phyloP scores from a whole-genome alignment of 2,888 invertebrate species.

The Chrysina gloriosa region DNA sequence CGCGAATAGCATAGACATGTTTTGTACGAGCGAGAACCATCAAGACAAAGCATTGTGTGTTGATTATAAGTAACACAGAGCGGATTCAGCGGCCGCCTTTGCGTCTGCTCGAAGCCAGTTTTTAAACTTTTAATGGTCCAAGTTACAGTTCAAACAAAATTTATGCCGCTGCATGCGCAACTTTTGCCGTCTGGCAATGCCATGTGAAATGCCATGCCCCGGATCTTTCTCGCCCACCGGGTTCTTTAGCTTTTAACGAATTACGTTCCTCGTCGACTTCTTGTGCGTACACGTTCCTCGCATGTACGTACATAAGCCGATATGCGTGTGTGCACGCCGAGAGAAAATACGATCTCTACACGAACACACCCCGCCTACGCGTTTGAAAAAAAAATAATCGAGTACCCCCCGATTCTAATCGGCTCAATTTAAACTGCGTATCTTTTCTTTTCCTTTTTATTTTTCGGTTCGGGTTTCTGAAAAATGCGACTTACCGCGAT shows the following conservation, averaged over 20 bases:
- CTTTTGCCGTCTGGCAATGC: conserved; percentile 63
- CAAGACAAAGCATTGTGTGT: conserved; percentile 56
- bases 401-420: no score
- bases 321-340: not conserved
- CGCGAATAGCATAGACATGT: conserved; percentile 51
- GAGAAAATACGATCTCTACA: conserved; percentile 17
- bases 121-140: conserved; percentile 64
- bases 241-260: conserved; percentile 20
- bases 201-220: conserved; percentile 54
- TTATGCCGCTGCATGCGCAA: conserved; percentile 57
- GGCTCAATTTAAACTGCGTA: no score
- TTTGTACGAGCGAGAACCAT: conserved; percentile 47
- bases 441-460: not conserved
- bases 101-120: conserved; percentile 62
- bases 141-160: conserved; percentile 59
- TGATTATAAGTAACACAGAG: conserved; percentile 54
- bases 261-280: not conserved
- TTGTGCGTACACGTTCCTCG: conserved; percentile 18
- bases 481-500: conserved; percentile 69
- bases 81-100: conserved; percentile 55
- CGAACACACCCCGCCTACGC: conserved; percentile 9
- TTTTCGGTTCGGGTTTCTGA: not conserved
- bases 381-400: no score
- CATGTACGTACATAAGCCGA: not conserved
- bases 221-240: conserved; percentile 22